phyloP scores from a whole-genome alignment of 2,888 invertebrate species.

The Drosophila longiperda region DNA sequence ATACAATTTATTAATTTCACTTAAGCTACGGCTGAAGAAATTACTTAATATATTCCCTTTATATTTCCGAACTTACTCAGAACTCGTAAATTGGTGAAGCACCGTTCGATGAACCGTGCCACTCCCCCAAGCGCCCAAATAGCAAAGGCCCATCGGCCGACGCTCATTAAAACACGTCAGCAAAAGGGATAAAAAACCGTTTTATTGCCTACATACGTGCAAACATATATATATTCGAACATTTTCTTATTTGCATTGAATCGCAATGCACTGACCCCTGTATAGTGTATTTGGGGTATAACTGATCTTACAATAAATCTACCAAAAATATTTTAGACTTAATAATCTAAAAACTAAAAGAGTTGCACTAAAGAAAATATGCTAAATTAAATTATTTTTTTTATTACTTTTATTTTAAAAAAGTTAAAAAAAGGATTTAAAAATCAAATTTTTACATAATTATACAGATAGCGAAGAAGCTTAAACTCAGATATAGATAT shows the following conservation, averaged over 20 bases:
- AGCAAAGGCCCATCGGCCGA: conserved; percentile 15
- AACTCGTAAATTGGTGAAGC: conserved; percentile 64
- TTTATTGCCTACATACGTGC: conserved; percentile 27
- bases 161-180: conserved; percentile 71
- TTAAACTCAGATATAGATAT: neutral
- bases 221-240: conserved; percentile 6
- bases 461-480: neutral
- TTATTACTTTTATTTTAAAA: neutral
- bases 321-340: neutral
- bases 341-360: neutral
- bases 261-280: conserved; percentile 4
- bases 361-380: neutral
- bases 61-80: conserved; percentile 23
- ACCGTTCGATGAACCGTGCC: conserved; percentile 55
- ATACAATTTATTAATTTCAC: conserved; percentile 43
- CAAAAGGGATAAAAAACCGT: conserved; percentile 46
- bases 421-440: neutral
- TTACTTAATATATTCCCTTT: conserved; percentile 41
- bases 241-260: conserved; percentile 28
- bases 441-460: neutral
- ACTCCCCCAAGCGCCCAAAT: conserved; percentile 12
- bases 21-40: conserved; percentile 22
- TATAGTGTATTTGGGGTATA: conserved; percentile 17
- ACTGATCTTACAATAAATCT: neutral
- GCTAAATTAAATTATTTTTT: neutral